Evolutionary conservation across 2,888 invertebrate genomes (phyloP), one percentile per base, ranked within the genome.

Genomic region (Patella caerulea): DNA sequence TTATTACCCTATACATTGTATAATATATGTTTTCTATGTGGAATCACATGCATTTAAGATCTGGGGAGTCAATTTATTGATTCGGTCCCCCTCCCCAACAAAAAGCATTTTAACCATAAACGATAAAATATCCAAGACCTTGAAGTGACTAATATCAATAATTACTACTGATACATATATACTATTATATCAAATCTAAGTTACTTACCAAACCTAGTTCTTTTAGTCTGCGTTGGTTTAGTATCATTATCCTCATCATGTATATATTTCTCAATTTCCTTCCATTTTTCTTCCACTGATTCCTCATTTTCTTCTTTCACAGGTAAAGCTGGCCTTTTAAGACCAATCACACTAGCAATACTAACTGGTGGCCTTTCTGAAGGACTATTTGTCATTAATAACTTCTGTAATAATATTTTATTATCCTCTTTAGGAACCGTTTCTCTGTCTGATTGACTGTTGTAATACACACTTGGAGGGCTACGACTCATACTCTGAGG

Each of bases 221-320:
- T 80, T 76, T 84, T 82, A 54, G 75, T 73, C 72, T 78, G 81
- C 4, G 81, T 76, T 45, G 75, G 72, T n/a, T 75, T 72, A 14
- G 56, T 19, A 7, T 80, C 69, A 34, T 76, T 59, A 19, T 79
- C 81, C 12, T 80, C 80, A 12, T 81, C 81, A 72, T 88, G 83
- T 17, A 89, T 81, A 76, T 87, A 86, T 75, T 87, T 81, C 73
- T 87, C 84, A 54, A 89, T 87, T 76, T 88, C 88, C 77, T 87
- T 86, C 89, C 89, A 89, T 72, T 88, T 89, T 56, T 83, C 82
- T 72, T 88, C 88, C 80, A 86, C 81, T 9, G 82, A 83, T 24
- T 84, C 82, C 34, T 81, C 73, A 15, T 81, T 45, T 12, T 55
- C 24, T 34, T 77, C 59, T 34, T 70, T 56, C 52, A 72, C 73